Evolutionary conservation across 2,888 invertebrate genomes (phyloP), one percentile per base, ranked within the genome.

Genomic region (Perdita meconis): DNA sequence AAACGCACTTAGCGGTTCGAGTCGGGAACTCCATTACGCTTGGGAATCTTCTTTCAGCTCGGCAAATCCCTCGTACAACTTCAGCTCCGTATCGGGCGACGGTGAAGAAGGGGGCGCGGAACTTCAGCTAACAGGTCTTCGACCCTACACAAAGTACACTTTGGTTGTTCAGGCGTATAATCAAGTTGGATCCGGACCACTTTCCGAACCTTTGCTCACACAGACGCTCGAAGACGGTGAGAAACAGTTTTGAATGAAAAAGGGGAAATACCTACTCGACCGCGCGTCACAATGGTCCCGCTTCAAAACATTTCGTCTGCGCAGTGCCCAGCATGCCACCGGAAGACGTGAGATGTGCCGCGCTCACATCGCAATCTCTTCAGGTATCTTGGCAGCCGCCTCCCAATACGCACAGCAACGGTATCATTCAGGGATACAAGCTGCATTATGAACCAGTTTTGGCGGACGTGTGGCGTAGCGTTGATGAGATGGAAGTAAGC

Each of bases 381-480:
- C 96, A 96, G 93, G 95, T 97, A 22, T 95, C 96, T 60, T 97
- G 97, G 97, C 95, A 96, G 81, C 96, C 96, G 13, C 96, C 96
- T 0, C 95, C 96, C 44, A 94, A 94, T 40, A 94, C 95, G 81
- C 95, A 96, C 74, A 95, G 95, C 71, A 96, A 97, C 86, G 97
- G 97, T 2, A 94, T 96, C 59, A 93, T 97, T 72, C 96, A 96
- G 90, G 97, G 97, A 2, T 96, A 96, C 89, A 95, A 95, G 90
- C 92, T 96, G 6, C 94, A 95, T 70, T 96, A 95, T 89, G 96
- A 95, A 91, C 95, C 94, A 36, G 94, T 95, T 56, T 90, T 95
- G 67, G 94, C 95, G 73, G 95, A 95, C 74, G 92, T 92, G 73
- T 93, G 93, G 93, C 90, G 91, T 13, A 89, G 89, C 42, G 86